Evolutionary conservation across 1,140 invertebrate genomes (phyloP), one percentile per base, ranked within the genome.

Genomic region (Littorina saxatilis): DNA sequence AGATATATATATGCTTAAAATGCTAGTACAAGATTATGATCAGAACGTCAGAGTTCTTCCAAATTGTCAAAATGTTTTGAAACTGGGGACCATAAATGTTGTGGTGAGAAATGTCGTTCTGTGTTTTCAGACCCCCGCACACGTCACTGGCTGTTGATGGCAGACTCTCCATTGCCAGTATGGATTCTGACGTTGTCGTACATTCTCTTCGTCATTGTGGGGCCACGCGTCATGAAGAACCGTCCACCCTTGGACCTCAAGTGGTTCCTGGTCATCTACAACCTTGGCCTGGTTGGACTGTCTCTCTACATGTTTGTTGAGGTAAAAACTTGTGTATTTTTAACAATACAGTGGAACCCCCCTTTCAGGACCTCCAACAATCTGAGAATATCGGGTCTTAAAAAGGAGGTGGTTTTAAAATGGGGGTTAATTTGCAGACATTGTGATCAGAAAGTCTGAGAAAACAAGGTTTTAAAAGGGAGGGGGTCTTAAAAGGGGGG

Each of bases 141-240:
- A 11, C 87, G 90, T 50, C 83, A 93, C 83, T 94, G 93, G 93
- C 88, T 93, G 52, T 82, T 94, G 70, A 87, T 94, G 83, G 83
- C 82, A 13, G 85, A 91, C 55, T 89, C 86, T 58, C 93, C 93
- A 43, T 86, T 91, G 1, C 91, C 93, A n/a, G 91, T 93, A 23
- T 86, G 93, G 82, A 79, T 90, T 7, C 86, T 94, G n/a, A 92
- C 92, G 35, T 81, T 84, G 0, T 47, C 85, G 5, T 94, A 94
- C 83, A 79, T 93, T 37, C 80, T 89, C n/a, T 87, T 93, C 63
- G 93, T 93, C 29, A 87, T 92, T 27, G 75, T 90, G 29, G 97
- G 97, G 23, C 97, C 97, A 68, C 95, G 95, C 88, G 92, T 96
- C 61, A 98, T 98, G 97, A 96, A 96, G 92, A 95, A 97, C 90